These are phyloP conservation scores for Platichthys stellatus DNA, from an alignment of 2,113 vertebrate genomes.

Conservation along the genomic window DNA sequence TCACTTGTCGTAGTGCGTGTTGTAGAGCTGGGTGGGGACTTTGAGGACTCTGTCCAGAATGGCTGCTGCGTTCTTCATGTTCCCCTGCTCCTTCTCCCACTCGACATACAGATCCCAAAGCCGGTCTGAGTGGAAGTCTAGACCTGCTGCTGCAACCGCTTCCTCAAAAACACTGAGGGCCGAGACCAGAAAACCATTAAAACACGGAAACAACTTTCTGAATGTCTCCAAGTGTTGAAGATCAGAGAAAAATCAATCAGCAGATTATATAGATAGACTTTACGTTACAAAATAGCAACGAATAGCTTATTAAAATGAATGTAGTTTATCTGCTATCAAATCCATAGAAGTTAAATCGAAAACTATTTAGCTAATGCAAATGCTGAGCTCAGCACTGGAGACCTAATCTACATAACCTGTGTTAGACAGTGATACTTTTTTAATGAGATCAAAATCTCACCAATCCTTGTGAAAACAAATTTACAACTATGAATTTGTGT, in stretches of 20 bases:
- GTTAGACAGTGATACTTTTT: too few relatives aligned
- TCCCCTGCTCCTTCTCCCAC: constrained; percentile 86
- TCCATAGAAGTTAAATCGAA: too few relatives aligned
- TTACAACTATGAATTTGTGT: not conserved
- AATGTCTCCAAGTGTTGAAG: not conserved
- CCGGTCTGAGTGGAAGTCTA: constrained; percentile 89
- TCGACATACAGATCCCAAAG: constrained; percentile 88
- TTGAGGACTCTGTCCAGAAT: constrained; percentile 83
- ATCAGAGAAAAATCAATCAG: not conserved
- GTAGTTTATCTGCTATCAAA: too few relatives aligned
- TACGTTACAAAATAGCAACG: too few relatives aligned
- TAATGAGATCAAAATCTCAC: too few relatives aligned
- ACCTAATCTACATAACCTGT: too few relatives aligned
- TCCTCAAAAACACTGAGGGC: constrained; percentile 84
- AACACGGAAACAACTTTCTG: not conserved
- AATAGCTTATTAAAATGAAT: too few relatives aligned
- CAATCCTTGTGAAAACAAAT: not conserved
- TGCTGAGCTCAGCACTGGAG: too few relatives aligned
- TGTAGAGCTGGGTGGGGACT: constrained; percentile 88
- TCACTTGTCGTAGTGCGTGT: constrained; percentile 87
- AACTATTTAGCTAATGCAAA: too few relatives aligned
- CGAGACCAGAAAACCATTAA: not conserved
- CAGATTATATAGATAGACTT: not conserved
- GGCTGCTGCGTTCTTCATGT: constrained; percentile 75
- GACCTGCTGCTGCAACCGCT: constrained; percentile 79